Conservation (phyloP, 2,113 vertebrate genomes). For the Dissostichus mawsoni region DNA sequence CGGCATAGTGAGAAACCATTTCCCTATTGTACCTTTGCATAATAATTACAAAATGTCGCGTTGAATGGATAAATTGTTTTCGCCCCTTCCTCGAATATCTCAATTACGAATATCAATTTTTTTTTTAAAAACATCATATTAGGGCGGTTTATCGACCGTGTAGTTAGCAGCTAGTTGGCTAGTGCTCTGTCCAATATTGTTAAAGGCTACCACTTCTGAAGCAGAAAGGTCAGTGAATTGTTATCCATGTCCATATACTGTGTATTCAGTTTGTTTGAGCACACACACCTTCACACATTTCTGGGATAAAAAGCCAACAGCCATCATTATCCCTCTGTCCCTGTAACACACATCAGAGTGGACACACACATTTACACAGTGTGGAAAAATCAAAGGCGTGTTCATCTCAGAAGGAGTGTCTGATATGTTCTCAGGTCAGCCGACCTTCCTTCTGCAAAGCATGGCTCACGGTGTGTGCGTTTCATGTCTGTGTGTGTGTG, state of each 20-base stretch:
- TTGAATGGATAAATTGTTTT: conserved; percentile 1
- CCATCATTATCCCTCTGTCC: conserved; percentile 41
- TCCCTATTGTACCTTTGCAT: neutral
- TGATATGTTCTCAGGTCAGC: conserved; percentile 59
- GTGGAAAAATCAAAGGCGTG: conserved; percentile 54
- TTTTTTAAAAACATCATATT: neutral
- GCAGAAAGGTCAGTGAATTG: conserved; percentile 48
- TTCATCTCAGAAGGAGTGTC: conserved; percentile 47
- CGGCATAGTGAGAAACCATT: neutral
- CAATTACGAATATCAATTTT: no score
- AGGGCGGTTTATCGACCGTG: neutral
- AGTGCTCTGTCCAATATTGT: neutral
- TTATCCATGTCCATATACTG: conserved; percentile 4
- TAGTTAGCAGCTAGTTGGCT: neutral
- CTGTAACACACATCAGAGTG: conserved; percentile 22
- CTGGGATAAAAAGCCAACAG: conserved; percentile 11
- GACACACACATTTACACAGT: neutral
- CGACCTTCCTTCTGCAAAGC: conserved; percentile 41
- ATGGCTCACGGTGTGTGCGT: conserved; percentile 29
- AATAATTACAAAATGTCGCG: neutral
- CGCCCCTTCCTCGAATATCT: neutral
- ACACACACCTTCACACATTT: conserved; percentile 1
- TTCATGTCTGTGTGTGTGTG: neutral
- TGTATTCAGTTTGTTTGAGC: conserved; percentile 1
- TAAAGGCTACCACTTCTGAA: conserved; percentile 21